phyloP scores from a whole-genome alignment of 2,888 invertebrate genomes.

The Papilio protenor region DNA sequence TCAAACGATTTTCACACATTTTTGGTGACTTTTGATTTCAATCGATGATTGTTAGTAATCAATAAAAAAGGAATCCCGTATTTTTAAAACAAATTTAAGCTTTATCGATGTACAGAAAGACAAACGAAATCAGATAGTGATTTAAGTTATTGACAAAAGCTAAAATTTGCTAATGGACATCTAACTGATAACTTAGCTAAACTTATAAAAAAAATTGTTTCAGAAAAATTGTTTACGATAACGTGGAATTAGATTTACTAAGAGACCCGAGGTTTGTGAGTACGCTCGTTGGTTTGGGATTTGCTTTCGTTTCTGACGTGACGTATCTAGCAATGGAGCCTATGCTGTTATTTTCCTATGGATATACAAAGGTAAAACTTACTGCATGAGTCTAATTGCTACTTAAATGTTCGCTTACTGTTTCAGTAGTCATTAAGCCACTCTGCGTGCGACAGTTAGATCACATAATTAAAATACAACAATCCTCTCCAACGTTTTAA shows the following conservation, averaged over 20 bases:
- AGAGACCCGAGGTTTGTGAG: slow-evolving; percentile 74
- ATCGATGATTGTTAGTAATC: neutral
- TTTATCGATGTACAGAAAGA: neutral
- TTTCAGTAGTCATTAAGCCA: no score
- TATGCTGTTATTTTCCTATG: slow-evolving; percentile 83
- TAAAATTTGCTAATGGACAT: neutral
- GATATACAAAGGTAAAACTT: slow-evolving; percentile 74
- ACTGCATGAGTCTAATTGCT: neutral
- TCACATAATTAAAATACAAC: neutral
- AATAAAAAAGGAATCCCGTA: neutral
- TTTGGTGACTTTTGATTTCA: no score
- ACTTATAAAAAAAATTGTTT: slow-evolving; percentile 25
- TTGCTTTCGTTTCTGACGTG: slow-evolving; percentile 86
- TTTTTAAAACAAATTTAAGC: no score
- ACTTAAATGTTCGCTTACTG: neutral
- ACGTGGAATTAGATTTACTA: slow-evolving; percentile 73
- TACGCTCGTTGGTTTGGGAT: slow-evolving; percentile 82
- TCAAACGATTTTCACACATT: no score
- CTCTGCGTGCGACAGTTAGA: neutral
- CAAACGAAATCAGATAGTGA: neutral
- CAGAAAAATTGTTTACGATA: slow-evolving; percentile 76
- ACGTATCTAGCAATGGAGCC: slow-evolving; percentile 87
- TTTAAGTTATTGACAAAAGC: neutral
- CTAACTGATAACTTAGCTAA: neutral
- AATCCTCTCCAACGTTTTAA: neutral